Evolutionary conservation across 2,113 vertebrate species (phyloP).

Genomic region (Steatornis caripensis): DNA sequence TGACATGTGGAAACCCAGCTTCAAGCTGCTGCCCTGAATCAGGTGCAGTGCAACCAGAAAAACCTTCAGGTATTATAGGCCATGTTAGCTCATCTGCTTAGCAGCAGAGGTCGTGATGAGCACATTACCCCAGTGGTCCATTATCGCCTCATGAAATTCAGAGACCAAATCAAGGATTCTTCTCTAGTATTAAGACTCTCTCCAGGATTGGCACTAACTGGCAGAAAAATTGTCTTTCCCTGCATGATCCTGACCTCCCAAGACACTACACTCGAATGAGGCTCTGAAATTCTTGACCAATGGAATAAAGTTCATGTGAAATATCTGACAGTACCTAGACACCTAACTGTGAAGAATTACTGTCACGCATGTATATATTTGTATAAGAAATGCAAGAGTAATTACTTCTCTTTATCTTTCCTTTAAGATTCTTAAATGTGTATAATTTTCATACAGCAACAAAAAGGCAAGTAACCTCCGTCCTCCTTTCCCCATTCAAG

Average conservation of each 20-base stretch:
- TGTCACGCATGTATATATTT: background rate
- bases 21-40: background rate
- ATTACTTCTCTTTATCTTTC: background rate
- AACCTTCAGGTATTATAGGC: background rate
- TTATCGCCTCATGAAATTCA: constrained; percentile 59
- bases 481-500: background rate
- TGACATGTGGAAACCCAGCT: background rate
- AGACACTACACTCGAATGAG: background rate
- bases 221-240: constrained; percentile 42
- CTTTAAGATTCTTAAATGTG: background rate
- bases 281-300: constrained; percentile 22
- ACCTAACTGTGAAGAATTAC: background rate
- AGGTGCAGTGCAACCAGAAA: background rate
- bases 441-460: background rate
- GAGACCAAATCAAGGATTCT: constrained; percentile 48
- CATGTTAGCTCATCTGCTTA: constrained; percentile 31
- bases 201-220: constrained; percentile 1
- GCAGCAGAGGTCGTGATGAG: constrained; percentile 40
- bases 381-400: background rate
- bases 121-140: constrained; percentile 17
- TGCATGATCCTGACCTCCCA: constrained; percentile 44
- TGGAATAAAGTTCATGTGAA: constrained; percentile 2
- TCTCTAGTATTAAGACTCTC: constrained; percentile 13
- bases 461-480: background rate
- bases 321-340: background rate